Base-by-base conservation (phyloP, 2,797 vertebrate genomes). In the Pterois miles region DNA sequence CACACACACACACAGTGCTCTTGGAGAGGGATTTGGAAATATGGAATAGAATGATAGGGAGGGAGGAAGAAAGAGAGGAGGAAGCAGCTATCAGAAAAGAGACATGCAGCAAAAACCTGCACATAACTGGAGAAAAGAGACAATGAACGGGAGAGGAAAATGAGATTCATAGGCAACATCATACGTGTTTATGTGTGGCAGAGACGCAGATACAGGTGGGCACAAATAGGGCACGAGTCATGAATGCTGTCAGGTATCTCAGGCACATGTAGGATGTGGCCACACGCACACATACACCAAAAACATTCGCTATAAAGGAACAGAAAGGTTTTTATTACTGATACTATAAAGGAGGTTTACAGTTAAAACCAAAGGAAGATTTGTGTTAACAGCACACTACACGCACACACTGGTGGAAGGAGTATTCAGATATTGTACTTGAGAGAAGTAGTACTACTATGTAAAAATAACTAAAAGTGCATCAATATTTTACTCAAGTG, bases 11-110 rank as follows among this genome's bases (percentile, higher is more conserved):
- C 80, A 89, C 85, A 78, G 80, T 87, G 86, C 88, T 90, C 89
- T 91, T 91, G 88, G 87, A 93, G 72, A 86, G 85, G 88, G 90
- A 92, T 92, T 90, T 94, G 83, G 82, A 88, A 91, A 90, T 87
- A 84, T 85, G 87, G 81, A 88, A 83, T 70, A 65, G 76, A 78
- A 79, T 79, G 75, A 83, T 67, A 43, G 43, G 71, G 80, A 87
- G 76, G 78, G 86, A 84, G 81, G 58, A 84, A 81, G 71, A 80
- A 90, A 80, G 58, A 81, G 59, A 88, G 82, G 62, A 76, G 79
- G 78, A 77, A 77, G 69, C 66, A 76, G 54, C 67, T 53, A 60
- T 75, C 70, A 80, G 73, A 86, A 71, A 59, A 90, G 65, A 81
- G 56, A 84, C 20, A 74, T 67, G 63, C 54, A 81, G 79, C 36